Conservation (phyloP, 2,113 vertebrate species). For the Rhinichthys klamathensis region DNA sequence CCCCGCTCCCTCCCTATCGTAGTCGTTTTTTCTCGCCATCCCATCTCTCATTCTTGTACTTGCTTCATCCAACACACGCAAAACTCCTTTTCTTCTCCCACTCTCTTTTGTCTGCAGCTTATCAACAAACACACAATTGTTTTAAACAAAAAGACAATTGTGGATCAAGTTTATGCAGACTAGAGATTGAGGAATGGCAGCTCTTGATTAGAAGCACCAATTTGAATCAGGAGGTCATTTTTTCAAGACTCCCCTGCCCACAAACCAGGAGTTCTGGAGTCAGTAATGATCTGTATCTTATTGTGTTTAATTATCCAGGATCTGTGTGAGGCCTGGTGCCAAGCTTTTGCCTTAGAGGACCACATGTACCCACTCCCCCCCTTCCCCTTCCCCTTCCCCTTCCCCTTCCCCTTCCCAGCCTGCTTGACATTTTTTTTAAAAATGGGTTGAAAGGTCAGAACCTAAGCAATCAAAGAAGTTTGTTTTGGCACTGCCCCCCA, state of each 20-base stretch:
- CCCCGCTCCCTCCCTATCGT: slow-evolving; percentile 50
- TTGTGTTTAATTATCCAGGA: slow-evolving; percentile 56
- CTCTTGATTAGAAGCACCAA: slow-evolving; percentile 45
- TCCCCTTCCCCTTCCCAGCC: slow-evolving; percentile 6
- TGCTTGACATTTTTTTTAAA: slow-evolving; percentile 61
- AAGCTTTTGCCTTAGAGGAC: neutral
- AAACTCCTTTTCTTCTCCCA: slow-evolving; percentile 19
- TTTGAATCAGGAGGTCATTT: slow-evolving; percentile 42
- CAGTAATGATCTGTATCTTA: slow-evolving; percentile 57
- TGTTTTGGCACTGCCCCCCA: slow-evolving; percentile 71
- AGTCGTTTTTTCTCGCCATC: slow-evolving; percentile 63
- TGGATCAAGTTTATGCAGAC: slow-evolving; percentile 28
- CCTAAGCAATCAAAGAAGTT: slow-evolving; percentile 75
- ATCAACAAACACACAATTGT: slow-evolving; percentile 48
- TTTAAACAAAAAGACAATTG: slow-evolving; percentile 50
- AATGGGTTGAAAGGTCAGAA: slow-evolving; percentile 72
- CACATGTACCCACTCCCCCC: too few species aligned
- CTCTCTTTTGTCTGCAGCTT: slow-evolving; percentile 38
- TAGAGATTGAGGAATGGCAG: slow-evolving; percentile 41
- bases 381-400: neutral
- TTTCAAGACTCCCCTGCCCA: slow-evolving; percentile 31
- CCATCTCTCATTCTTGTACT: slow-evolving; percentile 35
- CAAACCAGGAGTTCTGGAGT: slow-evolving; percentile 32
- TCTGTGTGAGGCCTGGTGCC: slow-evolving; percentile 48
- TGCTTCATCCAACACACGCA: slow-evolving; percentile 7